phyloP scores from a whole-genome alignment of 2,888 invertebrate species.

The Pseudoips prasinana region DNA sequence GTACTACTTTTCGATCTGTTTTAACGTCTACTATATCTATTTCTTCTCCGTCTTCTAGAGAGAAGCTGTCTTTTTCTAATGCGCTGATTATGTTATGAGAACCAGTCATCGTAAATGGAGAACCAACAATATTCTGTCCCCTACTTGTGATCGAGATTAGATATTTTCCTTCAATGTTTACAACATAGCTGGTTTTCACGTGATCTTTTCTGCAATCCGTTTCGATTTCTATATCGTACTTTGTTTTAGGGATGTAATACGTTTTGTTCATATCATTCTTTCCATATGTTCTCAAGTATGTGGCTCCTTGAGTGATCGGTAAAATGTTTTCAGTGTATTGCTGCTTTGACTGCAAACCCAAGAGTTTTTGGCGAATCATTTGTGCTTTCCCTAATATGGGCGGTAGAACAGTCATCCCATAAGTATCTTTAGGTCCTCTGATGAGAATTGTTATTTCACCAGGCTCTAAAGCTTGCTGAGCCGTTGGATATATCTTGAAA shows the following conservation, averaged over 20 bases:
- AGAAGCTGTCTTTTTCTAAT: constrained; percentile 62
- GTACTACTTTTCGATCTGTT: constrained; percentile 71
- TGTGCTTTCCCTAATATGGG: constrained; percentile 75
- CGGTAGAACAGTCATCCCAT: constrained; percentile 67
- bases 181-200: constrained; percentile 75
- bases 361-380: constrained; percentile 65
- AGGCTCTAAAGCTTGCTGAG: constrained; percentile 72
- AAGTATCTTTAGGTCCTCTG: constrained; percentile 71
- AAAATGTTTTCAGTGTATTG: constrained; percentile 62
- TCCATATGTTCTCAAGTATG: constrained; percentile 68
- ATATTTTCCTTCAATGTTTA: constrained; percentile 78
- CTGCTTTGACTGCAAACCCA: constrained; percentile 62
- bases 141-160: constrained; percentile 80
- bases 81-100: constrained; percentile 57
- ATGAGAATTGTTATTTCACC: constrained; percentile 74
- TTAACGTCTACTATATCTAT: constrained; percentile 70
- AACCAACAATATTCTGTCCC: constrained; percentile 81
- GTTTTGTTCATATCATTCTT: constrained; percentile 74
- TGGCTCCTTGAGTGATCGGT: constrained; percentile 70
- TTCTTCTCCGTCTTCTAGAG: constrained; percentile 73
- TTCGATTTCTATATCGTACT: constrained; percentile 77
- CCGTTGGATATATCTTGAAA: constrained; percentile 83
- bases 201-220: constrained; percentile 70
- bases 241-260: constrained; percentile 71
- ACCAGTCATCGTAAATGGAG: constrained; percentile 80